These are phyloP conservation scores for Diaprepes abbreviatus DNA, from an alignment of 2,888 invertebrate genomes.

Conservation along the genomic window DNA sequence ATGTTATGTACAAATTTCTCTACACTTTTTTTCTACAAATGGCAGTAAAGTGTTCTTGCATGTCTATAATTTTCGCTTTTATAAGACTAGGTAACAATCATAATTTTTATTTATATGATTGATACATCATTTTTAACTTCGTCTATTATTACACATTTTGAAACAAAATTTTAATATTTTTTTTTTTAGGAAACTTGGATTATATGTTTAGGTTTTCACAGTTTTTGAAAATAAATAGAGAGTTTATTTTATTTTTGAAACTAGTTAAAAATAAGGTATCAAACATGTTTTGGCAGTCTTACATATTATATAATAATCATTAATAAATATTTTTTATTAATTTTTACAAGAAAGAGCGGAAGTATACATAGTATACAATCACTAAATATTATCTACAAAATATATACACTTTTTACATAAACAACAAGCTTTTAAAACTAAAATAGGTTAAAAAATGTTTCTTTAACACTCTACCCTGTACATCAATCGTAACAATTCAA, in stretches of 20 bases:
- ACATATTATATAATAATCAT: conserved; percentile 8
- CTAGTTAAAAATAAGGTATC: conserved; percentile 2
- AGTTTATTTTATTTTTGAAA: too few species aligned
- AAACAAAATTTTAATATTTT: too few species aligned
- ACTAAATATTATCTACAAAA: not conserved
- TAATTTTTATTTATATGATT: conserved; percentile 4
- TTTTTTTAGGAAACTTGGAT: too few species aligned
- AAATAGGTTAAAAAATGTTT: not conserved
- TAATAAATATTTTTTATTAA: conserved; percentile 6
- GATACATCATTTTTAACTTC: not conserved
- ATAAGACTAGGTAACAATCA: conserved; percentile 30
- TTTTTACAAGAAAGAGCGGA: conserved; percentile 19
- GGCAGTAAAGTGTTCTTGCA: conserved; percentile 40
- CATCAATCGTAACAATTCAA: conserved; percentile 9
- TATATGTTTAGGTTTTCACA: too few species aligned
- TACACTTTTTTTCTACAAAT: conserved; percentile 29
- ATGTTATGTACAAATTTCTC: conserved; percentile 34
- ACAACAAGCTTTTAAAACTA: conserved; percentile 17
- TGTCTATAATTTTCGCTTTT: conserved; percentile 31
- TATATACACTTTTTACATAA: conserved; percentile 27
- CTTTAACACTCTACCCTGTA: conserved; percentile 32
- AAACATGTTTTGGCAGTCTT: conserved; percentile 25
- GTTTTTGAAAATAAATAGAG: too few species aligned
- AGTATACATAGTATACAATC: conserved; percentile 16
- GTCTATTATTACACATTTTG: too few species aligned